Base-by-base conservation (phyloP, 2,797 vertebrate genomes). In the Aeoliscus strigatus region DNA sequence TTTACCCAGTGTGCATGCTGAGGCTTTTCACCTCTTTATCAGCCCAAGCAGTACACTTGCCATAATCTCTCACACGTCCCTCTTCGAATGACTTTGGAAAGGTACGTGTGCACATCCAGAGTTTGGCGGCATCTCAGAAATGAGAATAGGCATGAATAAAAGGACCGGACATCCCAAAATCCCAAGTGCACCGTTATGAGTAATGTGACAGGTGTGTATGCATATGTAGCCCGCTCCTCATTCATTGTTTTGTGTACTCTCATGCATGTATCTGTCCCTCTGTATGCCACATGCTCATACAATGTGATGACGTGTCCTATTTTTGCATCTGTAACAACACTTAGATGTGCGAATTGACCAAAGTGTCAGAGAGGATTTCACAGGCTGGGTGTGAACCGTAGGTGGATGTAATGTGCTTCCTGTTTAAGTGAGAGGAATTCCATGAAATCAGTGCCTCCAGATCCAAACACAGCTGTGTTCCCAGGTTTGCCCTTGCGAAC, bases 301-400 rank as follows among this genome's bases (percentile, higher is more conserved):
- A 70, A 82, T 72, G 75, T 72, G 75, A 81, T 79, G 75, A 69
- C 56, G 46, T 12, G 18, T 82, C 73, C 79, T 69, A 75, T 83
- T 85, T 45, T 81, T 72, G 14, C 70, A 59, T 75, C 39, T 41
- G 60, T 39, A 80, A 72, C 76, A 77, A 81, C 78, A 80, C 83
- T 72, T 68, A 34, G 41, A 66, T 64, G 79, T 41, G 72, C 57
- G 58, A 60, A 63, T 70, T 71, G 70, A 51, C 48, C 43, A 31
- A 75, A 59, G 75, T 80, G 79, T 75, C 75, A 52, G 40, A 30
- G 45, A 60, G 26, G 72, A 83, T 80, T 78, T 82, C 73, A 80
- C 65, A 58, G 65, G 38, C 42, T 30, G 45, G 59, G 70, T 73
- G 77, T 61, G 80, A 84, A 78, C 47, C 39, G 41, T 52, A 43